Evolutionary conservation across 1,140 invertebrate species (phyloP), one percentile per base, ranked within the genome.

Genomic region (Hyphantria cunea): DNA sequence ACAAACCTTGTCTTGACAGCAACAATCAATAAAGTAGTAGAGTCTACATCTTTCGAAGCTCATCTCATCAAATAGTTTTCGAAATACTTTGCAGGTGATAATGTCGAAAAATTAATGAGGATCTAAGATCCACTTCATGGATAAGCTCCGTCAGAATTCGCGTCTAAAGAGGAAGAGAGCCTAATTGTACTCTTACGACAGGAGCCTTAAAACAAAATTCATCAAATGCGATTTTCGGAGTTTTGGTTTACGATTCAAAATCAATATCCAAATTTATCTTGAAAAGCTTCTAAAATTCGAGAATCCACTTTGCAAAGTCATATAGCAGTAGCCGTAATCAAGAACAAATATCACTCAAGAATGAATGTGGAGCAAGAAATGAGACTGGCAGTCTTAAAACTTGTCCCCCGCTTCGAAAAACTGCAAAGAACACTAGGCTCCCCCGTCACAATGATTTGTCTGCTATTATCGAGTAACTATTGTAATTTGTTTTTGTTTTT

Each of bases 291-390:
- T 25, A 68, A 33, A 45, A 66, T 66, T 66, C n/a, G n/a, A n/a
- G n/a, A n/a, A n/a, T 59, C 68, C 45, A 64, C 2, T 25, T 25
- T 25, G 17, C 17, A 25, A 25, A 1, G 5, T 25, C 17, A 34
- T 72, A 78, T 73, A 45, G 69, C 67, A 25, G 51, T 80, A 33
- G 73, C 75, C 66, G 69, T 70, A 39, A 78, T 76, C 37, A 73
- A 72, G 67, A 74, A 50, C 56, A 81, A 77, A 55, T 75, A 77
- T 72, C 50, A 62, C 12, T 66, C 72, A 64, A 74, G 50, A 34
- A 62, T 80, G 44, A 69, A 78, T 50, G 68, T 76, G 47, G 76
- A 78, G 63, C 55, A 77, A 68, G 74, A 81, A 75, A 76, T 74
- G 68, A 68, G 66, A 76, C 66, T 78, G 58, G 70, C 70, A 73